phyloP scores from a whole-genome alignment of 2,113 vertebrate species.

The Picathartes gymnocephalus region DNA sequence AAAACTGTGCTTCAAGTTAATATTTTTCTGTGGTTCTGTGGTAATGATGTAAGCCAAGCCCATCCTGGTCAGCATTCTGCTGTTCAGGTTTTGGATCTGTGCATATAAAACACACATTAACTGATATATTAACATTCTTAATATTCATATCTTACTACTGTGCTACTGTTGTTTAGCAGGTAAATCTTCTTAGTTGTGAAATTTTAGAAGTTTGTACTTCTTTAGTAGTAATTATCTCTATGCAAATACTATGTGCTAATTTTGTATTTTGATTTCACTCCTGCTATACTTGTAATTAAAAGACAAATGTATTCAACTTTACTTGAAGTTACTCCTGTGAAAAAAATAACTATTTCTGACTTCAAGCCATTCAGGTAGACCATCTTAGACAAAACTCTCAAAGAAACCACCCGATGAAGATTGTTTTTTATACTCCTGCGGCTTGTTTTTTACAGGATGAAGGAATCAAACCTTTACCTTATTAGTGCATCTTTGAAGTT shows the following conservation, averaged over 20 bases:
- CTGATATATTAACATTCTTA: neutral
- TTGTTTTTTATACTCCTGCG: rapidly evolving
- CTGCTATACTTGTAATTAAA: slow-evolving; percentile 56
- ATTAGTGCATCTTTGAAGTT: neutral
- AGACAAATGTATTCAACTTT: neutral
- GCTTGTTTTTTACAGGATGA: neutral
- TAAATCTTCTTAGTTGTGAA: slow-evolving; percentile 20
- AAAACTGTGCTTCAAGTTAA: slow-evolving; percentile 51
- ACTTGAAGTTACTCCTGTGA: slow-evolving; percentile 15
- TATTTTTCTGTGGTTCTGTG: slow-evolving; percentile 61
- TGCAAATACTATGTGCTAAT: slow-evolving; percentile 37
- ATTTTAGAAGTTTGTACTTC: slow-evolving; percentile 47
- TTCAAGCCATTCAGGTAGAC: neutral
- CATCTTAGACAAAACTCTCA: neutral
- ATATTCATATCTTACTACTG: slow-evolving; percentile 20
- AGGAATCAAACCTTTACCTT: neutral
- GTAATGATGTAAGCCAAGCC: neutral
- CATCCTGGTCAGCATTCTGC: neutral
- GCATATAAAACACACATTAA: neutral
- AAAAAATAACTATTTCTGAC: neutral
- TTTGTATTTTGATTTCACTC: slow-evolving; percentile 52
- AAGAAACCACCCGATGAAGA: neutral
- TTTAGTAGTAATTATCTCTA: slow-evolving; percentile 47
- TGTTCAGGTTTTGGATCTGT: slow-evolving; percentile 17
- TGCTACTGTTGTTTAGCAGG: slow-evolving; percentile 30